These are phyloP conservation scores for Leptatherina wallacei DNA, from an alignment of 2,797 vertebrate species.

Conservation along the genomic window DNA sequence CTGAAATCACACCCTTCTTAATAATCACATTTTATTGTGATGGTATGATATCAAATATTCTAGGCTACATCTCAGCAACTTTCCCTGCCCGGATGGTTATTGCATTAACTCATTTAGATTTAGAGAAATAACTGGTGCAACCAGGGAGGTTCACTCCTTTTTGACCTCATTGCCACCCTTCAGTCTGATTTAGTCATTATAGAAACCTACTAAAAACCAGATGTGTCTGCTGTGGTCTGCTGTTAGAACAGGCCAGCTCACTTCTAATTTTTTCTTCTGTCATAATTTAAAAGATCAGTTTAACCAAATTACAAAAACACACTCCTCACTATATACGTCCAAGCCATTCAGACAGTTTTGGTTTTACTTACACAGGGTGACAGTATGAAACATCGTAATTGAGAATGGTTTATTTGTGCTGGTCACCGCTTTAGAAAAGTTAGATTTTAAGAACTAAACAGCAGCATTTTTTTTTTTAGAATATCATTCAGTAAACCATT, in stretches of 20 bases:
- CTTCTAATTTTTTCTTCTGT: not conserved
- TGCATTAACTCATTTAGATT: conserved; percentile 63
- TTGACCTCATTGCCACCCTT: conserved; percentile 57
- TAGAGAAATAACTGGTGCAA: conserved; percentile 42
- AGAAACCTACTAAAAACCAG: conserved; percentile 51
- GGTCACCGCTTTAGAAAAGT: not conserved
- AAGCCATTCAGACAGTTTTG: not conserved
- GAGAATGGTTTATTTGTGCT: not conserved
- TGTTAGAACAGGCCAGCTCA: conserved; percentile 1
- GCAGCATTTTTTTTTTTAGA: too few relatives aligned
- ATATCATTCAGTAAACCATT: not conserved
- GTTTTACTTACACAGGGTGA: conserved; percentile 1
- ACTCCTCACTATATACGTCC: conserved; percentile 6
- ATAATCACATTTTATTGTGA: not conserved
- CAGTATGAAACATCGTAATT: not conserved
- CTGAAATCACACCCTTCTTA: not conserved
- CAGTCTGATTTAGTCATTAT: conserved; percentile 62
- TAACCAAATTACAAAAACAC: conserved; percentile 1
- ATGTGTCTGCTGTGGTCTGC: conserved; percentile 20
- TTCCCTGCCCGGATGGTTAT: conserved; percentile 38
- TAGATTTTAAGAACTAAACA: not conserved
- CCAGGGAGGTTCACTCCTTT: conserved; percentile 32
- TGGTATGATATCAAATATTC: not conserved
- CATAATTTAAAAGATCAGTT: conserved; percentile 10
- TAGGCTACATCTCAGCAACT: not conserved